Conservation (phyloP, 2,113 vertebrate genomes). For the Pogona vitticeps region DNA sequence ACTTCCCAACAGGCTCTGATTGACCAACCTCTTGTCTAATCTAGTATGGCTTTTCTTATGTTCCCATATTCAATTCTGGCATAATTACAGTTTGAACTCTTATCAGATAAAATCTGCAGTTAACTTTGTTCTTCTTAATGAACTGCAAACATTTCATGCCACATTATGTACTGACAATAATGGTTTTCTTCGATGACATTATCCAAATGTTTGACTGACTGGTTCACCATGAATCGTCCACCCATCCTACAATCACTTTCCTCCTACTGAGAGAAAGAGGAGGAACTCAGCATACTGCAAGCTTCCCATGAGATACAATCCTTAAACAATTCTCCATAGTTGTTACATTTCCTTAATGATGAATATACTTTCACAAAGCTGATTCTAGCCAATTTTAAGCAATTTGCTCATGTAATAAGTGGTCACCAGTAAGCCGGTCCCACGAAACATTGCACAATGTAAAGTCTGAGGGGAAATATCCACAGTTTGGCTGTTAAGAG, state of each 20-base stretch:
- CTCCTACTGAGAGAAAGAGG: not conserved
- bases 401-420: not conserved
- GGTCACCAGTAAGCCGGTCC: not conserved
- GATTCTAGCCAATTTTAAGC: not conserved
- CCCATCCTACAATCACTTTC: not conserved
- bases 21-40: not conserved
- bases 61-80: not conserved
- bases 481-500: not conserved
- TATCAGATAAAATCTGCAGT: not conserved
- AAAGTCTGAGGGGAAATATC: not conserved
- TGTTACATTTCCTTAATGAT: not conserved
- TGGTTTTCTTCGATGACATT: not conserved
- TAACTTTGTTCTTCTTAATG: conserved; percentile 8
- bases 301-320: not conserved
- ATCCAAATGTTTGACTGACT: conserved; percentile 34
- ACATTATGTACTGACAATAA: not conserved
- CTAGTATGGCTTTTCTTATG: not conserved
- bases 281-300: not conserved
- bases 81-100: conserved; percentile 16
- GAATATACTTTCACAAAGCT: not conserved
- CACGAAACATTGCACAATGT: not conserved
- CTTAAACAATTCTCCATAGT: not conserved
- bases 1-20: not conserved
- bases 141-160: conserved; percentile 1
- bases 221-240: conserved; percentile 17